These are phyloP conservation scores for Myrmecobius fasciatus DNA, from an alignment of 2,113 vertebrate species.

Conservation along the genomic window DNA sequence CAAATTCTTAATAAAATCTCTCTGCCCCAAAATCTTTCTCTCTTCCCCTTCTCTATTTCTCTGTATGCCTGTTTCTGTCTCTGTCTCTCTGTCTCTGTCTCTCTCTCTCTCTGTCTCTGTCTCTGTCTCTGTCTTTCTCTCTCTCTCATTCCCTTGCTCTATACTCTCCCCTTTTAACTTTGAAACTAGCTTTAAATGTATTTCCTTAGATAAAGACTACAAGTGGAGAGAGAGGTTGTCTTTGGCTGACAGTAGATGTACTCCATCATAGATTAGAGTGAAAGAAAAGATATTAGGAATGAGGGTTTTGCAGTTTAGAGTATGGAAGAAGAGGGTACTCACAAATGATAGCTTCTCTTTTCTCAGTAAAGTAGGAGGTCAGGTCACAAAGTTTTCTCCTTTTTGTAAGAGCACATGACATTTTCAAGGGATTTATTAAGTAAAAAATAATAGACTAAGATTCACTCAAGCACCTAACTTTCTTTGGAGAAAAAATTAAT, in stretches of 20 bases:
- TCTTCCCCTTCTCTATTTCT: no score
- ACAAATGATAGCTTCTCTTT: not conserved
- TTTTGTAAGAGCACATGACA: slow-evolving; percentile 12
- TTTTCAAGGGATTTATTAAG: slow-evolving; percentile 34
- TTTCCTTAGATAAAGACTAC: not conserved
- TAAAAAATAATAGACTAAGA: slow-evolving; percentile 17
- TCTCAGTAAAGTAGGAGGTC: not conserved
- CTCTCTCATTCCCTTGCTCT: no score
- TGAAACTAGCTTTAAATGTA: not conserved
- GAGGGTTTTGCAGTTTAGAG: not conserved
- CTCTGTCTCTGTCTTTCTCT: no score
- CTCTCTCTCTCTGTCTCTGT: no score
- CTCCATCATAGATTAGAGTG: not conserved
- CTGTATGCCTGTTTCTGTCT: no score
- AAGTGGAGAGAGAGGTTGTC: not conserved
- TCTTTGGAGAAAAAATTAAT: slow-evolving; percentile 42
- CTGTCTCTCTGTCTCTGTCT: no score
- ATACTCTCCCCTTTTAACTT: no score
- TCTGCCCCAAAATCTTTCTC: not conserved
- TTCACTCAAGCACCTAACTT: slow-evolving; percentile 33
- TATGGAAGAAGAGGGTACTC: not conserved
- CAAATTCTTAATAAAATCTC: not conserved
- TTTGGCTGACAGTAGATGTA: not conserved
- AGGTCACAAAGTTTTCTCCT: not conserved
- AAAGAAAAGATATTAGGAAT: not conserved